These are phyloP conservation scores for Chlorodrepanis virens DNA, from an alignment of 2,113 vertebrate species.

Conservation along the genomic window DNA sequence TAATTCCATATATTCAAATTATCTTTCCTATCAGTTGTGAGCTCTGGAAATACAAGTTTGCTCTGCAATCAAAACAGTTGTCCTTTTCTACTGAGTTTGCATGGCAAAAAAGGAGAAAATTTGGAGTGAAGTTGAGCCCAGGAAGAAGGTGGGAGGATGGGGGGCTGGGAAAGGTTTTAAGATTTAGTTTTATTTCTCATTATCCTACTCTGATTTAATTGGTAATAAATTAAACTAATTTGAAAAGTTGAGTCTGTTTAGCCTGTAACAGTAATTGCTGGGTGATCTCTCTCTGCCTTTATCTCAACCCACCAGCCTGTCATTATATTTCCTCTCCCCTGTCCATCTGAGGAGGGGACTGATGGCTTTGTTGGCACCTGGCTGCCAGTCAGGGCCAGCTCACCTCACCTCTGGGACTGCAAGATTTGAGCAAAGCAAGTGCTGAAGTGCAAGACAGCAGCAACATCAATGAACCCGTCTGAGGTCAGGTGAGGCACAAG, in stretches of 20 bases:
- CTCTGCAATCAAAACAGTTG: neutral
- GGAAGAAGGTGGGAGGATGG: neutral
- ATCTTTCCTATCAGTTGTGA: neutral
- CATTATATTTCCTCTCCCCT: neutral
- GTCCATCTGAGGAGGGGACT: neutral
- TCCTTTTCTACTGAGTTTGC: neutral
- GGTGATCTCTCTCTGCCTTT: neutral
- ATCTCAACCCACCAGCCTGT: neutral
- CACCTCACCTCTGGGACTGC: neutral
- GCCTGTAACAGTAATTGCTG: neutral
- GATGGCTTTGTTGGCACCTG: neutral
- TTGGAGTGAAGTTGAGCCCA: neutral
- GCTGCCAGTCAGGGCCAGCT: neutral
- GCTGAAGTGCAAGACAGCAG: neutral
- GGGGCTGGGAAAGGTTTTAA: neutral
- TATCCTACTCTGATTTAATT: neutral
- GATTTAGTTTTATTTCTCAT: neutral
- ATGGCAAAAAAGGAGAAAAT: neutral
- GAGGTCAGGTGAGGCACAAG: neutral
- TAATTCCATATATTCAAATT: neutral
- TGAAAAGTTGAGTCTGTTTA: neutral
- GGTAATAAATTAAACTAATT: neutral
- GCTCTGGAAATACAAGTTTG: neutral
- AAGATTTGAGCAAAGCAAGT: neutral
- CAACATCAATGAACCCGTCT: neutral